phyloP scores from a whole-genome alignment of 1,140 invertebrate species.

The Linepithema humile region DNA sequence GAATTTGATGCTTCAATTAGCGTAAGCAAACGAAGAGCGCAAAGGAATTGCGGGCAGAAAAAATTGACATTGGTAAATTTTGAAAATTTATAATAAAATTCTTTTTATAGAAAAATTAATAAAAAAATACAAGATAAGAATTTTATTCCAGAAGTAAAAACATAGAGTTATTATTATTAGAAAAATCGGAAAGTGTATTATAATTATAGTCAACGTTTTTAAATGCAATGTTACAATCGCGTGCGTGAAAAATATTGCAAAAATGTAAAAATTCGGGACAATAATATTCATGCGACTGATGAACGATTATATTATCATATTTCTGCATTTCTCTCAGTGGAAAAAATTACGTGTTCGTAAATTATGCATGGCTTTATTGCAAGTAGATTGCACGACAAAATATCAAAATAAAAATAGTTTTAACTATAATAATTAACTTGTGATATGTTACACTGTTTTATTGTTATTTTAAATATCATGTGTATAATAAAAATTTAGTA shows the following conservation, averaged over 20 bases:
- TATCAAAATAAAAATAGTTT: conserved; percentile 1
- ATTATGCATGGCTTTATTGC: conserved; percentile 33
- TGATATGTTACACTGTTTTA: conserved; percentile 8
- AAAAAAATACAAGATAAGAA: background rate
- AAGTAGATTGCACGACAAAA: conserved; percentile 27
- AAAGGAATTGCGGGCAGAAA: background rate
- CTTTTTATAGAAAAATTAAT: background rate
- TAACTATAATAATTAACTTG: background rate
- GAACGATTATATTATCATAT: conserved; percentile 37
- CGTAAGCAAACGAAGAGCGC: too few relatives aligned
- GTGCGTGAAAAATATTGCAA: background rate
- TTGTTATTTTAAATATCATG: background rate
- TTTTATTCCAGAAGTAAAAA: background rate
- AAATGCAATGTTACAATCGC: conserved; percentile 9
- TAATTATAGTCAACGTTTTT: background rate
- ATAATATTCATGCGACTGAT: conserved; percentile 33
- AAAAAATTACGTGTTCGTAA: conserved; percentile 41
- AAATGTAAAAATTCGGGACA: conserved; percentile 22
- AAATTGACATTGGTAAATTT: background rate
- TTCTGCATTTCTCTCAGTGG: background rate
- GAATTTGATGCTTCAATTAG: too few relatives aligned
- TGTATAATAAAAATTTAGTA: background rate
- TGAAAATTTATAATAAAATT: background rate
- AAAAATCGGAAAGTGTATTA: background rate
- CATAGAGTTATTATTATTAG: background rate